Evolutionary conservation across 2,113 vertebrate genomes (phyloP), one percentile per base, ranked within the genome.

Genomic region (Parus major): DNA sequence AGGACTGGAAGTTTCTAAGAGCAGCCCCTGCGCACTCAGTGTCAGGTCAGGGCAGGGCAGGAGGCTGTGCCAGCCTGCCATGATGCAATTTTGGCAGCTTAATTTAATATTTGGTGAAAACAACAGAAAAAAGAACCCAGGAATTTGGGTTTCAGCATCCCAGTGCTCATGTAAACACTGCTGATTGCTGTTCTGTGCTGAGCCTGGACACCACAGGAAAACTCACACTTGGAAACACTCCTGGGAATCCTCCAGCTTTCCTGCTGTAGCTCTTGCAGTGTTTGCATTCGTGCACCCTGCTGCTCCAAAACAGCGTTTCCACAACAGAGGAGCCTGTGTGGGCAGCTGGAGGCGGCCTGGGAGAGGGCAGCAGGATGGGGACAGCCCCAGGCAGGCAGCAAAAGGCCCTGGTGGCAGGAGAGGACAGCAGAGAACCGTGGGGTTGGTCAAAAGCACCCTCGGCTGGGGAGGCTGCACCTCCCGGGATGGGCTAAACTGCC

Each of bases 161-260:
- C 47, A 66, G 60, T 2, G n/a, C 86, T 91, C 2, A 0, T 61
- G 73, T 41, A 76, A 87, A 61, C 87, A 46, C 57, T 21, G 7
- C 29, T 36, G 71, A 46, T 33, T 6, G 0, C 55, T 25, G 78
- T 7, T 31, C 83, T 16, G 52, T 2, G 9, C 60, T 4, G 2
- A 50, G 47, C 33, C 28, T 3, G 3, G 44, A 35, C 31, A 17
- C 33, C 0, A 0, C 1, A 4, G 72, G 49, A 36, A 23, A 33
- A 33, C 20, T 41, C 21, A 44, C 31, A 9, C 65, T 44, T 72
- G 69, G 86, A 84, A 80, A 57, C 0, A 1, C 68, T 86, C 20
- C 47, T 7, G 59, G 53, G 47, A 55, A 41, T 55, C 21, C 76
- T 61, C 83, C 72, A 35, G 57, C 63, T 50, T 16, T 64, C 52